A percentile compares a stretch with the other conserved stretches of the same genome.
phyloP scores from a whole-genome alignment of 2,797 vertebrate genomes.

The Chaetodon trifasciatus region DNA sequence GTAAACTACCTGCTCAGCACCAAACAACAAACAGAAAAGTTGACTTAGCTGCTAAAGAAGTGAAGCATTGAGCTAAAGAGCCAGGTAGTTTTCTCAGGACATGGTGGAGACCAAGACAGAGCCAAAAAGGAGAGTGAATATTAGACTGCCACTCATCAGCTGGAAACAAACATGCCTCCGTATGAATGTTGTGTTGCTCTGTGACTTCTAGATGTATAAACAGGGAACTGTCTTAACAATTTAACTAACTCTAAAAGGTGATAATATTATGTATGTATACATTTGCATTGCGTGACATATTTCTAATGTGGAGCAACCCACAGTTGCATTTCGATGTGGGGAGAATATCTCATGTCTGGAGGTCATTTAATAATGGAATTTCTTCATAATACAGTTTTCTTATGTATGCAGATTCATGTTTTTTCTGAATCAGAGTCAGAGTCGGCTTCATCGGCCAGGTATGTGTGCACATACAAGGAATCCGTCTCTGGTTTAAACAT shows the following conservation, averaged over 20 bases:
- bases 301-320: neutral
- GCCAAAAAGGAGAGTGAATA: too few species aligned
- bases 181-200: neutral
- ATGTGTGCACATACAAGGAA: too few species aligned
- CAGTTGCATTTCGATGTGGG: neutral
- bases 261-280: neutral
- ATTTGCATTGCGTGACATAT: neutral
- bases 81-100: neutral
- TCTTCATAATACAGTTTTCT: neutral
- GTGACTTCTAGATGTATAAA: neutral
- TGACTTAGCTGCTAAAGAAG: neutral
- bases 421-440: too few species aligned
- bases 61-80: neutral
- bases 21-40: neutral
- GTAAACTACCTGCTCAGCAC: neutral
- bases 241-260: neutral
- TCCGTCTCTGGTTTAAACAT: too few species aligned
- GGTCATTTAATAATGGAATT: neutral
- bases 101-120: conserved; percentile 1
- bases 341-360: neutral
- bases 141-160: too few species aligned
- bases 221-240: neutral
- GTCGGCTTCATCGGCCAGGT: too few species aligned
- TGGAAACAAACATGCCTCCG: neutral
- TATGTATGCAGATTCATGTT: too few species aligned